Base-by-base conservation (phyloP, 2,888 invertebrate species). In the Tridacna crocea region DNA sequence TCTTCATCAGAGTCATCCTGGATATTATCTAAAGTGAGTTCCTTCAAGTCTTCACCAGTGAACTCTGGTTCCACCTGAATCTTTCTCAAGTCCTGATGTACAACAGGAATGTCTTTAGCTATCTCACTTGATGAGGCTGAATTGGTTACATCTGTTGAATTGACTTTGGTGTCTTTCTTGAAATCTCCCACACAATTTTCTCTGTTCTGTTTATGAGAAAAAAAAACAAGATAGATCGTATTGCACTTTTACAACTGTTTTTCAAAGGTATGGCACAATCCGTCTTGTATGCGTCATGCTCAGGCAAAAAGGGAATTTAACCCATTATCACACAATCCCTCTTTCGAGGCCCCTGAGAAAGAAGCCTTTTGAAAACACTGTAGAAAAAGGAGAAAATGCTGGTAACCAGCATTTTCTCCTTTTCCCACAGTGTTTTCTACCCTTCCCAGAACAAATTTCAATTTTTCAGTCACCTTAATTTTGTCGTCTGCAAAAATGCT, bases 11-110 rank as follows among this genome's bases (percentile, higher is more conserved):
- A 87, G 24, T 70, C 83, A 17, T 84, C 86, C 10, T 63, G 76
- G 36, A 82, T 80, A 19, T 78, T 78, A 19, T 75, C 81, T 22
- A 79, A 46, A 13, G 87, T 79, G 36, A 92, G 82, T n/a, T 89
- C 88, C 65, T 90, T 85, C 0, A 94, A 88, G 89, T 95, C 95
- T 12, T 95, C 94, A 8, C 91, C 94, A 75, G 85, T 90, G 85
- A 94, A 95, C 26, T 92, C 89, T 36, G 94, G 91, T 24, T 92
- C 93, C 0, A 94, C 94, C 26, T 91, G 85, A 27, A 95, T 93
- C 80, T 94, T 93, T 19, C 90, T 91, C 24, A 94, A 89, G 86
- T 95, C 93, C 81, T 95, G 94, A 51, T 87, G 88, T 8, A 94
- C 93, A 17, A 85, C 77, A n/a, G 90, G 92, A n/a, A 81, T 75